These are phyloP conservation scores for Galago senegalensis DNA, from an alignment of 2,797 vertebrate species.

Conservation along the genomic window DNA sequence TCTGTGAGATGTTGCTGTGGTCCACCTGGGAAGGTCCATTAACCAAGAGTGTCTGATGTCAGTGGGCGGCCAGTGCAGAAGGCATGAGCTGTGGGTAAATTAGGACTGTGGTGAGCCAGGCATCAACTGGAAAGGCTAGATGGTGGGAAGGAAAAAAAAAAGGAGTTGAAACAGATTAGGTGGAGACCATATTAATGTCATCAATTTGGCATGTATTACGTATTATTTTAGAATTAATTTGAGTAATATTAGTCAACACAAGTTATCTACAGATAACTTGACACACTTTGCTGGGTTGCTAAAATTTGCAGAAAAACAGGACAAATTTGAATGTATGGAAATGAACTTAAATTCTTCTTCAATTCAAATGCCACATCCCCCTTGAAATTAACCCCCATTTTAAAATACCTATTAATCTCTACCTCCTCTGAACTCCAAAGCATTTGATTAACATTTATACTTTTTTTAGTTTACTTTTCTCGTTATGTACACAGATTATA, in stretches of 20 bases:
- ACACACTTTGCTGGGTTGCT: neutral
- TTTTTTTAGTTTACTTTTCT: slow-evolving; percentile 8
- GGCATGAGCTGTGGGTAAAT: neutral
- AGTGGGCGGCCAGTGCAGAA: neutral
- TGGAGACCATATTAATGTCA: neutral
- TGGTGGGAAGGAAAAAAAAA: neutral
- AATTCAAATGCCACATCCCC: neutral
- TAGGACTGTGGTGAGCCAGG: neutral
- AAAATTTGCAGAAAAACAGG: neutral
- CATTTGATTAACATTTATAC: slow-evolving; percentile 21
- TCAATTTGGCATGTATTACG: neutral
- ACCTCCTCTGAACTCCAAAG: neutral
- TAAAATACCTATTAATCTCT: neutral
- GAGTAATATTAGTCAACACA: neutral
- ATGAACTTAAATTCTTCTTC: neutral
- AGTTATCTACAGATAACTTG: neutral
- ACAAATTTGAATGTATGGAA: neutral
- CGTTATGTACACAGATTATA: neutral
- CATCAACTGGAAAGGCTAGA: neutral
- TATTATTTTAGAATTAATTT: neutral
- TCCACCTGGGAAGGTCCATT: neutral
- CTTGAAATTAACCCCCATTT: neutral
- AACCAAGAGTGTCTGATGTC: neutral
- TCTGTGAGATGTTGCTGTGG: neutral
- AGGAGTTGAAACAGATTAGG: neutral